A percentile compares a stretch with the other conserved stretches of the same genome.
Evolutionary conservation across 2,797 vertebrate genomes (phyloP).

Genomic region (Pogoniulus pusillus): DNA sequence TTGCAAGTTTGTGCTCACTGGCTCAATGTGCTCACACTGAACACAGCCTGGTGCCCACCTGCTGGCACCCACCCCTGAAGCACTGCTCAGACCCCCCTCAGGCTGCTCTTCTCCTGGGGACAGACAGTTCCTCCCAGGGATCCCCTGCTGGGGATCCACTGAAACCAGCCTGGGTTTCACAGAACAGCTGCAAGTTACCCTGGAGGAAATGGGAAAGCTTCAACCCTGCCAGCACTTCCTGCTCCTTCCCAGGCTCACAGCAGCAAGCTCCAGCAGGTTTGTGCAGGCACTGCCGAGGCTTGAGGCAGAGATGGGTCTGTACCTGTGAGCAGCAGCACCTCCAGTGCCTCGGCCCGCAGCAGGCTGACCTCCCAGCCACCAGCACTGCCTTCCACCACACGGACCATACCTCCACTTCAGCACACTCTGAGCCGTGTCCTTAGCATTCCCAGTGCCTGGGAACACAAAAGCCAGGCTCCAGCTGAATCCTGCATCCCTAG

Average conservation of each 20-base stretch:
- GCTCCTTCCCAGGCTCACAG: background rate
- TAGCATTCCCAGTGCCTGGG: background rate
- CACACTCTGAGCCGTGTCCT: accelerated
- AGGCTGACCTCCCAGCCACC: background rate
- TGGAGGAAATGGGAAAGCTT: background rate
- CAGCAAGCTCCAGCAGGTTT: background rate
- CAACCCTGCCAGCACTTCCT: background rate
- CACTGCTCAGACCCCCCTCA: no score
- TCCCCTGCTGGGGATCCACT: background rate
- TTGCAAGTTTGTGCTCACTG: no score
- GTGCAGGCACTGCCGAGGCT: slow-evolving; percentile 1
- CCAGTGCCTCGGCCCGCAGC: accelerated
- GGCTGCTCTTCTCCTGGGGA: no score
- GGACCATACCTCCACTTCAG: background rate
- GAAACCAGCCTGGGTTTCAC: background rate
- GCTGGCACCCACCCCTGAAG: no score
- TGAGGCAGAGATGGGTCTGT: background rate
- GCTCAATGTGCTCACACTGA: no score
- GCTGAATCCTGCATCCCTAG: background rate
- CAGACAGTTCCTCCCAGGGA: background rate
- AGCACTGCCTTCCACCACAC: background rate
- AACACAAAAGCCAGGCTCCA: background rate
- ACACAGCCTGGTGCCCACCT: no score
- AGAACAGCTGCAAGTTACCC: background rate
- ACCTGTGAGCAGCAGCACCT: background rate